These are phyloP conservation scores for Riptortus pedestris DNA, from an alignment of 1,140 invertebrate genomes.

Conservation along the genomic window DNA sequence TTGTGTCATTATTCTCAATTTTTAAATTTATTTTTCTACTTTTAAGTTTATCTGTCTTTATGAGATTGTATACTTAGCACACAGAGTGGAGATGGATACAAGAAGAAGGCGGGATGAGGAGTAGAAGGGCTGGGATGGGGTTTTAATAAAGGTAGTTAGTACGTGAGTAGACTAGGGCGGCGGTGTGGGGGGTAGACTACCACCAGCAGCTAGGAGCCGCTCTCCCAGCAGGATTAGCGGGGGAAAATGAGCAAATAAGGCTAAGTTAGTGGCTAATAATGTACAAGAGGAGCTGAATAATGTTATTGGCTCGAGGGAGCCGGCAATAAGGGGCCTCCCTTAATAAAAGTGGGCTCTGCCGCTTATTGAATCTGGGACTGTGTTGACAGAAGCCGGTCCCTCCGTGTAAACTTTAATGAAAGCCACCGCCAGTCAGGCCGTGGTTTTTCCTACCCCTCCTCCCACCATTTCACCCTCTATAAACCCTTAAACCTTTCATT, in stretches of 20 bases:
- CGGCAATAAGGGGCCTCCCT: constrained; percentile 25
- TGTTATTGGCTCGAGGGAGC: constrained; percentile 29
- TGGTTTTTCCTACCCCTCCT: constrained; percentile 26
- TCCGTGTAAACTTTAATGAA: constrained; percentile 33
- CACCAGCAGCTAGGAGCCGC: neutral
- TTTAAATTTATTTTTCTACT: no score
- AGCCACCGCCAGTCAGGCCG: constrained; percentile 26
- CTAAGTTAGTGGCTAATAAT: constrained; percentile 29
- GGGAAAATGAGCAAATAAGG: constrained; percentile 24
- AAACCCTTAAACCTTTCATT: constrained; percentile 36
- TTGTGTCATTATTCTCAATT: no score
- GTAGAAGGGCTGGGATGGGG: constrained; percentile 16
- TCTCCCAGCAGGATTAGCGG: constrained; percentile 1
- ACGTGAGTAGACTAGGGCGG: constrained; percentile 12
- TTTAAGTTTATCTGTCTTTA: no score
- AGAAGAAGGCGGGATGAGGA: no score
- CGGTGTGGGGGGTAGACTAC: neutral
- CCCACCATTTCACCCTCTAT: constrained; percentile 24
- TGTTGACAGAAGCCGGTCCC: constrained; percentile 27
- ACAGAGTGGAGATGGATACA: no score
- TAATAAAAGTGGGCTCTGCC: constrained; percentile 27
- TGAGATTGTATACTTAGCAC: no score
- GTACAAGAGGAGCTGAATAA: constrained; percentile 30
- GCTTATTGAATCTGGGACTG: constrained; percentile 32
- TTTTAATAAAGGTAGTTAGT: constrained; percentile 14